These are phyloP conservation scores for Gandaritis pyraliata DNA, from an alignment of 2,888 invertebrate genomes.

Conservation along the genomic window DNA sequence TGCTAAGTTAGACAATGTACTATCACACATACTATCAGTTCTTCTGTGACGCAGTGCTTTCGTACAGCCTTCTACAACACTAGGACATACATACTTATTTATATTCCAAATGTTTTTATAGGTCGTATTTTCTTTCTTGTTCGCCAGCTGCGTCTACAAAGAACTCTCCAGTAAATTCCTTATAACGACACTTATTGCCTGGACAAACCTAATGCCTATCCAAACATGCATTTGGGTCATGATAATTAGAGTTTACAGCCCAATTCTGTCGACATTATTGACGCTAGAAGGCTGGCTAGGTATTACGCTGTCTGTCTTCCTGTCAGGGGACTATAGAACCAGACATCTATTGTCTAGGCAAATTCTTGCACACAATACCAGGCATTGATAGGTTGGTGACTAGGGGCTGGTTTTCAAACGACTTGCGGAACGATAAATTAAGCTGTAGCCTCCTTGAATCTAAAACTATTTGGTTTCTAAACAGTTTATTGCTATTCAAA, in stretches of 20 bases:
- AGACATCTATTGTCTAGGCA: not conserved
- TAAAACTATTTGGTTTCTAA: not conserved
- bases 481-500: not conserved
- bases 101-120: slow-evolving; percentile 4
- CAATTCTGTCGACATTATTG: slow-evolving; percentile 10
- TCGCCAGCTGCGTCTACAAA: not conserved
- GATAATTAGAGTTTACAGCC: slow-evolving; percentile 13
- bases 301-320: slow-evolving; percentile 7
- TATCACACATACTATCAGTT: not conserved
- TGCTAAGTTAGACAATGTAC: not conserved
- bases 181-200: slow-evolving; percentile 12
- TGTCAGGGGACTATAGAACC: slow-evolving; percentile 3
- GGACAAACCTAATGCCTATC: slow-evolving; percentile 9
- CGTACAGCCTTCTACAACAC: not conserved
- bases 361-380: not conserved
- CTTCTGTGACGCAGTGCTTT: not conserved
- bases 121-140: slow-evolving; percentile 1
- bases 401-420: not conserved
- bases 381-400: not conserved
- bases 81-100: too few relatives aligned
- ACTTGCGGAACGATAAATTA: not conserved
- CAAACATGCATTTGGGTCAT: slow-evolving; percentile 17
- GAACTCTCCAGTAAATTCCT: slow-evolving; percentile 6
- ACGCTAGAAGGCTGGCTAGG: slow-evolving; percentile 3
- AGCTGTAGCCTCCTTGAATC: too few relatives aligned